Evolutionary conservation across 2,113 vertebrate species (phyloP).

Genomic region (Tympanuchus pallidicinctus): DNA sequence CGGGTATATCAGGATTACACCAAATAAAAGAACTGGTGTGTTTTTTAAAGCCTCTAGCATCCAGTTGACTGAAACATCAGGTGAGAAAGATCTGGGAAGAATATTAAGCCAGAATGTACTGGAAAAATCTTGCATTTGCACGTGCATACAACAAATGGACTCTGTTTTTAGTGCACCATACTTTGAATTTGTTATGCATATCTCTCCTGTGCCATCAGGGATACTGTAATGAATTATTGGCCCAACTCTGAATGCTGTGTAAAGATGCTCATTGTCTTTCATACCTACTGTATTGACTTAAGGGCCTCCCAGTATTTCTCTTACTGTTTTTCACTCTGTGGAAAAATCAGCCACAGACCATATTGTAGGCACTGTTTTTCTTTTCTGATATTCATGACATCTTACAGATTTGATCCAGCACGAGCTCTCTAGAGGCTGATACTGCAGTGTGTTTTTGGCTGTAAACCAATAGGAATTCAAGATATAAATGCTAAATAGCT

Average conservation of each 20-base stretch:
- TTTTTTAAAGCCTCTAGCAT: constrained; percentile 22
- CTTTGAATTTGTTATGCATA: neutral
- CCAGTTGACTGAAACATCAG: constrained; percentile 38
- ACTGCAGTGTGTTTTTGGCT: rapidly evolving
- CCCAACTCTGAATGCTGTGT: neutral
- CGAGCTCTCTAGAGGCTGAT: neutral
- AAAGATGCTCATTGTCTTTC: neutral
- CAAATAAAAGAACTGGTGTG: constrained; percentile 16
- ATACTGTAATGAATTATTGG: neutral
- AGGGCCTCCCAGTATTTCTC: neutral
- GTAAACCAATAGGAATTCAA: neutral
- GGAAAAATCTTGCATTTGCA: neutral
- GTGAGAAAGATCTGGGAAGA: constrained; percentile 39
- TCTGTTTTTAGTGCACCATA: neutral
- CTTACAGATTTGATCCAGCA: neutral
- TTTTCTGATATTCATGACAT: neutral
- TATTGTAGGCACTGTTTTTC: neutral
- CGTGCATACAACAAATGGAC: neutral
- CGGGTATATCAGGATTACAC: neutral
- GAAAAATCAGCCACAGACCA: neutral
- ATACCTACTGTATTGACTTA: neutral
- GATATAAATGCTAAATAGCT: neutral
- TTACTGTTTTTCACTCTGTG: neutral
- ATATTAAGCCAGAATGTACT: neutral
- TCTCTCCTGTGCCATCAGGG: neutral